Base-by-base conservation (phyloP, 2,888 invertebrate species). In the Apoderus coryli region DNA sequence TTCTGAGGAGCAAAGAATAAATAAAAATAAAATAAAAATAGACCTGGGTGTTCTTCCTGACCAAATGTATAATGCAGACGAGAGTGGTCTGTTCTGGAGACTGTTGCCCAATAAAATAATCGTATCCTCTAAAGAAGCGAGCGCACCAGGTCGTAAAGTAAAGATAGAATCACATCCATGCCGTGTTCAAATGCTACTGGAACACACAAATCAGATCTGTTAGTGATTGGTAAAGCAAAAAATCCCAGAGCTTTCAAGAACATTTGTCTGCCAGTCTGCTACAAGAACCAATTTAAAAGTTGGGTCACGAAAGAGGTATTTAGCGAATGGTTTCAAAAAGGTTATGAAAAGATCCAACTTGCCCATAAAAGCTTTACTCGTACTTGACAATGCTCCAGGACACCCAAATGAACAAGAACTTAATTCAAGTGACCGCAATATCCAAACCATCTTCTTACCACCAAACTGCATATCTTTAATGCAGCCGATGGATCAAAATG, bases 381-480 rank as follows among this genome's bases (percentile, higher is more conserved):
- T 48, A 34, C 38, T 47, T 23, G 34, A 35, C 27, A 35, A 36
- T 34, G 27, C 31, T 27, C 31, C 27, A 27, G 34, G 35, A 23
- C 39, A 46, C 44, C 39, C 45, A 42, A 41, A 43, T 29, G 43
- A 45, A 42, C 40, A 45, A 41, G 43, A 47, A 41, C 43, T 49
- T 35, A 44, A 31, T 44, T 45, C 46, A 42, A 43, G 38, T 37
- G 46, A 48, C 44, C 41, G 41, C 35, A 44, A 41, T 31, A 46
- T 45, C 36, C 39, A 44, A 41, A 39, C 43, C 30, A 42, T 47
- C n/a, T n/a, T n/a, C n/a, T n/a, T 45, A 35, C 45, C 46, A 39
- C 29, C 38, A 29, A 38, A 38, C 27, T 33, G 27, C 16, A 33
- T 25, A 15, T 28, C 33, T 26, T 19, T 29, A 32, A 12, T 46